phyloP scores from a whole-genome alignment of 2,113 vertebrate genomes.

The Erythrolamprus reginae region DNA sequence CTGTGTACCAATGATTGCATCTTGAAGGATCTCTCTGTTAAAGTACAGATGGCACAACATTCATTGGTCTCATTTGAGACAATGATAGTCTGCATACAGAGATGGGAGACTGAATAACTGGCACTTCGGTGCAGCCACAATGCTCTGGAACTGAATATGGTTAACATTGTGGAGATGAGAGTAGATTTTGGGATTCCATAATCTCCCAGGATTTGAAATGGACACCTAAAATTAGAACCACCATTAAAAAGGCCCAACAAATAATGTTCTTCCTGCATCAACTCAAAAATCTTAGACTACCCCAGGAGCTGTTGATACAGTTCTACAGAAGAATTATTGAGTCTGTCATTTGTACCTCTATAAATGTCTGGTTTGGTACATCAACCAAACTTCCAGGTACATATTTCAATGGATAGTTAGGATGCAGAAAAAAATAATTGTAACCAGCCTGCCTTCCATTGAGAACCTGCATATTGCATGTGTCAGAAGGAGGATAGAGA shows the following conservation, averaged over 20 bases:
- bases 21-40: not conserved
- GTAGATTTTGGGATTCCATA: not conserved
- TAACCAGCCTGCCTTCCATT: not conserved
- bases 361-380: not conserved
- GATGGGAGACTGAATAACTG: not conserved
- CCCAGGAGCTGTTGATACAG: not conserved
- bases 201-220: too few relatives aligned
- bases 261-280: not conserved
- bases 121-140: not conserved
- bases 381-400: not conserved
- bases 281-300: not conserved
- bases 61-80: not conserved
- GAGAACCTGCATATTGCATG: not conserved
- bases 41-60: not conserved
- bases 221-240: too few relatives aligned
- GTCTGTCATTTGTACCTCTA: not conserved
- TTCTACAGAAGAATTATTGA: not conserved
- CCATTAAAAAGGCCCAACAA: not conserved
- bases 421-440: not conserved
- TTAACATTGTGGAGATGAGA: not conserved
- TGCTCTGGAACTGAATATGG: not conserved
- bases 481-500: not conserved
- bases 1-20: not conserved
- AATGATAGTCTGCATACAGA: not conserved
- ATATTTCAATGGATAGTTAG: not conserved